These are phyloP conservation scores for Arvicanthis niloticus DNA, from an alignment of 2,113 vertebrate genomes.

Conservation along the genomic window DNA sequence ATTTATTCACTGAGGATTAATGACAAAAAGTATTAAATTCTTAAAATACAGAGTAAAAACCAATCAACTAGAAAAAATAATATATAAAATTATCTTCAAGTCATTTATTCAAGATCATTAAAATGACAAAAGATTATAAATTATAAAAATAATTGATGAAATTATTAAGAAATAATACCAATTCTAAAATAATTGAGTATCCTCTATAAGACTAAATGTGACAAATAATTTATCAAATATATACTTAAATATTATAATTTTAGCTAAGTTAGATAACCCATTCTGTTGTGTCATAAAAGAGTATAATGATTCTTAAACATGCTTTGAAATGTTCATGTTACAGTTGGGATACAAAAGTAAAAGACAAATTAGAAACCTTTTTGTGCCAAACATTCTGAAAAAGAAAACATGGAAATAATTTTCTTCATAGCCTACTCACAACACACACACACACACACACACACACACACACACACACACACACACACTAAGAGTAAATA, in stretches of 20 bases:
- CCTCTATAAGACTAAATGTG: not conserved
- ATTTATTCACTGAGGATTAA: not conserved
- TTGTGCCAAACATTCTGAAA: not conserved
- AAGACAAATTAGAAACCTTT: not conserved
- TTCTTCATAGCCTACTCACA: not conserved
- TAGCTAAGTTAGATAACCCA: not conserved
- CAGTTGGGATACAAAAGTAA: not conserved
- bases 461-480: too few species aligned
- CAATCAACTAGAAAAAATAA: slow-evolving; percentile 37
- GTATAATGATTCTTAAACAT: not conserved
- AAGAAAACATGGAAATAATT: not conserved
- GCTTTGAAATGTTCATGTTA: slow-evolving; percentile 14
- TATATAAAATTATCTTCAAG: slow-evolving; percentile 7
- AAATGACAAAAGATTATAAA: slow-evolving; percentile 23
- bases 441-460: too few species aligned
- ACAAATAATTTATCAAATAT: slow-evolving; percentile 47
- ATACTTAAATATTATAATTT: slow-evolving; percentile 23
- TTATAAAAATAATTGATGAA: slow-evolving; percentile 15
- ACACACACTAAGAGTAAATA: not conserved
- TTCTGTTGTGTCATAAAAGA: not conserved
- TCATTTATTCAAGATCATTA: not conserved
- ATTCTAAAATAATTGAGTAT: slow-evolving; percentile 4
- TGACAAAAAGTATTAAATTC: slow-evolving; percentile 18
- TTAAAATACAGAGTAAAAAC: slow-evolving; percentile 9
- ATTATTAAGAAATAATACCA: slow-evolving; percentile 25